phyloP scores from a whole-genome alignment of 2,113 vertebrate species.

The Cynoglossus semilaevis region DNA sequence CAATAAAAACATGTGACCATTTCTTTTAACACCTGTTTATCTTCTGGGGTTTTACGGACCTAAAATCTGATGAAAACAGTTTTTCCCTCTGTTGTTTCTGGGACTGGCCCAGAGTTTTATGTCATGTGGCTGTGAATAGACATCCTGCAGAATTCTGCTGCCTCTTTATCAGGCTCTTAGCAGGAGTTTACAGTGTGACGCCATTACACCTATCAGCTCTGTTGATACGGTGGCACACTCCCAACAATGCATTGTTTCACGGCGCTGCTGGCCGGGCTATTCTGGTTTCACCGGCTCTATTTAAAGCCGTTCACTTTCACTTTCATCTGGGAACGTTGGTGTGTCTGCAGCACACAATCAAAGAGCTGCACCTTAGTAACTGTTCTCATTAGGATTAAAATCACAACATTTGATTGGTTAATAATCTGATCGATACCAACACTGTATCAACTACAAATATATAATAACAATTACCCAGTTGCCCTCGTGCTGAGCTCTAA shows the following conservation, averaged over 20 bases:
- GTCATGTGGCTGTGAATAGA: slow-evolving; percentile 60
- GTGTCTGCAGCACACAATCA: not conserved
- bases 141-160: slow-evolving; percentile 36
- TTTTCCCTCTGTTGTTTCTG: slow-evolving; percentile 42
- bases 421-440: too few relatives aligned
- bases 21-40: too few relatives aligned
- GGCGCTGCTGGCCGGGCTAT: slow-evolving; percentile 42
- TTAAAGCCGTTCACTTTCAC: slow-evolving; percentile 31
- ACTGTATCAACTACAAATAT: too few relatives aligned
- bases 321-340: not conserved
- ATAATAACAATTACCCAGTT: not conserved
- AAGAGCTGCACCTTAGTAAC: not conserved
- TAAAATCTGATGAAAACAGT: slow-evolving; percentile 30
- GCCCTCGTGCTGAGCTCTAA: not conserved
- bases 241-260: slow-evolving; percentile 63
- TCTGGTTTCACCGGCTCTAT: slow-evolving; percentile 54
- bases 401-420: too few relatives aligned
- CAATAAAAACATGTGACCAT: too few relatives aligned
- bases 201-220: slow-evolving; percentile 49
- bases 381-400: too few relatives aligned
- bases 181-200: slow-evolving; percentile 65
- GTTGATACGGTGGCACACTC: slow-evolving; percentile 68
- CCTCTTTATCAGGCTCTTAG: slow-evolving; percentile 70
- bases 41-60: too few relatives aligned
- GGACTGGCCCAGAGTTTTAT: slow-evolving; percentile 57